Evolutionary conservation across 2,797 vertebrate species (phyloP), one percentile per base, ranked within the genome.

Genomic region (Sitta carolinensis): DNA sequence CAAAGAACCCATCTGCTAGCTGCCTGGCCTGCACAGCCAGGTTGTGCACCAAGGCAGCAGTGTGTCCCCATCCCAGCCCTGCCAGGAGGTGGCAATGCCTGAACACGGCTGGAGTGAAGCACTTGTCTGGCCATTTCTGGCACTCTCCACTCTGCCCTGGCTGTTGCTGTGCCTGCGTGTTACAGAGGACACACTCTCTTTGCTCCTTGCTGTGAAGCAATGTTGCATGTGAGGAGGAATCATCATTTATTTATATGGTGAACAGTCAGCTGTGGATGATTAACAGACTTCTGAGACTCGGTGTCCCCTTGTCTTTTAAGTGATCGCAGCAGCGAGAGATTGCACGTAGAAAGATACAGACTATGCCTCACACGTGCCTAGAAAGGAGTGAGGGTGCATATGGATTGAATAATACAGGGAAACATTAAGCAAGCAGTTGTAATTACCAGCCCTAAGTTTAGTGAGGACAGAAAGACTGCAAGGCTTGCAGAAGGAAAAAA

Each of bases 1-100:
- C 7, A 7, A 3, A 17, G 14, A 16, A 2, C 1, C 2, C 2
- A 4, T 9, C 14, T 11, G 25, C 13, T 42, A 7, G 21, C 0
- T 1, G 7, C 17, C 12, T 5, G 13, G 5, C 21, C 10, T 3
- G 17, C 6, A 5, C 5, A 10, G 63, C 5, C 16, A 4, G 22
- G 38, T 1, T 8, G 19, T 23, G 13, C 15, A 4, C 21, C 11
- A 10, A 55, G 43, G 29, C 40, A 89, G 55, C 26, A 16, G 43
- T 3, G 13, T 7, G 29, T 27, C 51, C 40, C 7, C 0, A 4
- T 50, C 34, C 36, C 4, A 16, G n/a, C 66, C 51, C 77, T 63
- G 50, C 55, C 48, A 18, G 64, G 78, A 87, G 90, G 78, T 89
- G 87, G 87, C 93, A 67, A 47, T 51, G 5, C 77, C 66, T 11